Evolutionary conservation across 2,113 vertebrate species (phyloP), one percentile per base, ranked within the genome.

Genomic region (Oostethus manadensis): DNA sequence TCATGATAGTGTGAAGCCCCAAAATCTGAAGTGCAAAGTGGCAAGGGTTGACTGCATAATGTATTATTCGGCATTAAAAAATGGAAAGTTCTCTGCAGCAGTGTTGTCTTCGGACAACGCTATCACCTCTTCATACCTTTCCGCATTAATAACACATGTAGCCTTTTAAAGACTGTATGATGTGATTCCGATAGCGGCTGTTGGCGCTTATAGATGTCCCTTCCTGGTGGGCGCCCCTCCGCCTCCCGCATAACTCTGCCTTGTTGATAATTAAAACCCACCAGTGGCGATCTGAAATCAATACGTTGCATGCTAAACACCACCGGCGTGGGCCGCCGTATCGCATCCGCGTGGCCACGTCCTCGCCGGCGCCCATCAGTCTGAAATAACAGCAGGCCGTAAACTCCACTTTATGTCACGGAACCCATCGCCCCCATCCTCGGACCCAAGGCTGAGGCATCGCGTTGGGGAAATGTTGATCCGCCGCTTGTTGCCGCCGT

Each of bases 401-500:
- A 21, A 55, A 40, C n/a, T 15, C 7, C 10, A 20, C 18, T 55
- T 38, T 8, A 21, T 40, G 35, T 20, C 35, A 21, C 11, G 3
- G 8, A 20, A n/a, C 14, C 0, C 29, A 8, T 17, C 23, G 1
- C 17, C 17, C 29, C 21, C 47, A 11, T 9, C 20, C 22, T 23
- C 50, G 14, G 16, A 22, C 10, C 18, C 35, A 55, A 55, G 53
- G 53, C 8, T 11, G 9, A 40, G 35, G 35, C 38, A 10, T 42
- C 53, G 8, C 33, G 18, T 21, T 21, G 53, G 38, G n/a, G 9
- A 40, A 55, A 54, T 51, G 50, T 54, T 54, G 21, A 53, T 35
- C 26, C 13, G 38, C 38, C 38, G 38, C 13, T 84, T 54, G 64
- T 56, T 67, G 42, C 58, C 16, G 56, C n/a, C 3, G 14, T 71